Evolutionary conservation across 2,888 invertebrate species (phyloP), one percentile per base, ranked within the genome.

Genomic region (Macrosoma leucophasiata): DNA sequence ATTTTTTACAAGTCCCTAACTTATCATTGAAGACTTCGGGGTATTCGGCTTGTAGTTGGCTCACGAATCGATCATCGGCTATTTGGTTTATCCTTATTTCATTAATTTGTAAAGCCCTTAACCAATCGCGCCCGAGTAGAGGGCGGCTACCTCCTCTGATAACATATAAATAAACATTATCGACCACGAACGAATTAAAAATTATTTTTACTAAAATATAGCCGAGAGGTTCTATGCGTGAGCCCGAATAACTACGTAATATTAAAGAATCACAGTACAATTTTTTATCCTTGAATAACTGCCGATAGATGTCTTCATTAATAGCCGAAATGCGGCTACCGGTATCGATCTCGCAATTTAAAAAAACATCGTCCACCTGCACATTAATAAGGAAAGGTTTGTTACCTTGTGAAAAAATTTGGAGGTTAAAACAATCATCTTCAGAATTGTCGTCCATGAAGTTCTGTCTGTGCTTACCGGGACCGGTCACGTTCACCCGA

Each of bases 1-100:
- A 3, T 27, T 33, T 20, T 24, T 41, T 41, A 41, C 38, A 41
- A n/a, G 33, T 41, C 2, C 41, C 41, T 14, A 44, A 31, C n/a
- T n/a, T n/a, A n/a, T n/a, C n/a, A n/a, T n/a, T n/a, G n/a, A n/a
- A n/a, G n/a, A n/a, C n/a, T n/a, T n/a, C n/a, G n/a, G n/a, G n/a
- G n/a, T n/a, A n/a, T n/a, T n/a, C n/a, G n/a, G n/a, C n/a, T n/a
- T n/a, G n/a, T n/a, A n/a, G n/a, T n/a, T n/a, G n/a, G n/a, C n/a
- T n/a, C n/a, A n/a, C n/a, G n/a, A n/a, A n/a, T n/a, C n/a, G n/a
- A n/a, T n/a, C n/a, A n/a, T n/a, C n/a, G n/a, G n/a, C n/a, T n/a
- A n/a, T n/a, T n/a, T n/a, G n/a, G n/a, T n/a, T n/a, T n/a, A n/a
- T n/a, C n/a, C 22, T 21, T 23, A 38, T 38, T 19, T 33, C 24